Evolutionary conservation across 2,797 vertebrate species (phyloP).

Genomic region (Erithacus rubecula): DNA sequence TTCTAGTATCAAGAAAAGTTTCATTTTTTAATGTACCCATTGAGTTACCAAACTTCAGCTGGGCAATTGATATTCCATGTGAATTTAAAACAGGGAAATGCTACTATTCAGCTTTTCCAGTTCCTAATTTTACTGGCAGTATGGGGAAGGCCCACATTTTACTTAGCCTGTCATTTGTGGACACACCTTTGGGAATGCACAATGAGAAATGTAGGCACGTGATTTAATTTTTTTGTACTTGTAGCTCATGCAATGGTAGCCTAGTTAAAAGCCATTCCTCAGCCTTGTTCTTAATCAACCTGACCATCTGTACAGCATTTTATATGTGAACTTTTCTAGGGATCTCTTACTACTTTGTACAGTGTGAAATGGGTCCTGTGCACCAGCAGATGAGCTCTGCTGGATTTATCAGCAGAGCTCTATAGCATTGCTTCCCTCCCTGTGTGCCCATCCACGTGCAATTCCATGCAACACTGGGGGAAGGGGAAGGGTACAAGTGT

Average conservation of each 20-base stretch:
- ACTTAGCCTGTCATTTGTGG: constrained; percentile 10
- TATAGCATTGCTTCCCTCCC: not conserved
- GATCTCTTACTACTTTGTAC: constrained; percentile 2
- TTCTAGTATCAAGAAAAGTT: constrained; percentile 33
- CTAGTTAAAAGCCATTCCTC: constrained; percentile 22
- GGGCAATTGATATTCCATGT: constrained; percentile 19
- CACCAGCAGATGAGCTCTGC: constrained; percentile 40
- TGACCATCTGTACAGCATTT: constrained; percentile 38
- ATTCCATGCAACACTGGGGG: not conserved
- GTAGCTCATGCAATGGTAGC: not conserved
- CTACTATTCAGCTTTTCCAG: not conserved
- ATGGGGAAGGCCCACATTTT: not conserved
- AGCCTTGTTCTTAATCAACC: not conserved
- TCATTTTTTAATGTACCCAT: not conserved
- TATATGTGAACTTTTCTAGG: constrained; percentile 44
- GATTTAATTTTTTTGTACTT: not conserved
- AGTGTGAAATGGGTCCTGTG: not conserved
- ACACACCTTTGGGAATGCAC: not conserved
- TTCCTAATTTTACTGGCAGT: not conserved
- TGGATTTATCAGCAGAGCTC: not conserved
- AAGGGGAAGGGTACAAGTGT: not conserved
- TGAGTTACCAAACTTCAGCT: not conserved
- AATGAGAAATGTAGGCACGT: constrained; percentile 19
- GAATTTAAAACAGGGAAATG: constrained; percentile 18
- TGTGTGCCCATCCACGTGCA: not conserved